These are phyloP conservation scores for Noctua janthina DNA, from an alignment of 2,888 invertebrate genomes.

Conservation along the genomic window DNA sequence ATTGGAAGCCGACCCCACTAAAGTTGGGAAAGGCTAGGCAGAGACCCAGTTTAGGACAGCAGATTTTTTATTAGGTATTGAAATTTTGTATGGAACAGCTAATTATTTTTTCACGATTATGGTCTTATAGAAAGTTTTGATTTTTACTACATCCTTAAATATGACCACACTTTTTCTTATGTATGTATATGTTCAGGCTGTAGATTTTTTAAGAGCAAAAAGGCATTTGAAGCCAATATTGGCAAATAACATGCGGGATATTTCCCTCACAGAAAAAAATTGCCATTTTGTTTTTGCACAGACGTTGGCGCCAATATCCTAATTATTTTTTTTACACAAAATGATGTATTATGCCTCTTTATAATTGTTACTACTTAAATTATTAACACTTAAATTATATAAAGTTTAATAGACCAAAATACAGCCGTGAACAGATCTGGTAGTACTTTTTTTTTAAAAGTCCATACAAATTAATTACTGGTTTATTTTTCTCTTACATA, in stretches of 20 bases:
- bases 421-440: slow-evolving; percentile 57
- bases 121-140: background rate
- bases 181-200: no score
- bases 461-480: slow-evolving; percentile 8
- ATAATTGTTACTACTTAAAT: slow-evolving; percentile 82
- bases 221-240: background rate
- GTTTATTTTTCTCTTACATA: slow-evolving; percentile 19
- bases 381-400: slow-evolving; percentile 69
- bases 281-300: background rate
- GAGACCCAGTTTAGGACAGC: background rate
- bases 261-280: background rate
- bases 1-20: background rate
- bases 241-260: background rate
- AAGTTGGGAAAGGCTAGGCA: background rate
- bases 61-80: background rate
- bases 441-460: slow-evolving; percentile 18
- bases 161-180: background rate
- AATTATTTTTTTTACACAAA: slow-evolving; percentile 51
- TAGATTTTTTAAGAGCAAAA: background rate
- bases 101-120: background rate
- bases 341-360: slow-evolving; percentile 80
- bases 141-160: background rate
- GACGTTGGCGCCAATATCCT: slow-evolving; percentile 35
- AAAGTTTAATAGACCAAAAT: slow-evolving; percentile 66
- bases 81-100: background rate